Conservation (phyloP, 2,797 vertebrate species). For the Centroberyx gerrardi region DNA sequence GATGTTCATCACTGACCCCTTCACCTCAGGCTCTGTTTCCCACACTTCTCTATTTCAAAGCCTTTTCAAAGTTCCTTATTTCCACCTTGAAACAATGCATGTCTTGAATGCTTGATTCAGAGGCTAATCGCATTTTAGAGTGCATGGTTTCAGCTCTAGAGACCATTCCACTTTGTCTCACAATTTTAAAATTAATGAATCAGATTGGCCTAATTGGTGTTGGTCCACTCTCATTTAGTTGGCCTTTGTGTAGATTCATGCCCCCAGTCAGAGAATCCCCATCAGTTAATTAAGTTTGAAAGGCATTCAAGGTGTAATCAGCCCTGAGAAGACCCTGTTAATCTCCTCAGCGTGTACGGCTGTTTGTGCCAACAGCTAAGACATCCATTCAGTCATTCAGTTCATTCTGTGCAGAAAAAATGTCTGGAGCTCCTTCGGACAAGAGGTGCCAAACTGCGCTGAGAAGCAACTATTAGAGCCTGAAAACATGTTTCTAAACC, state of each 20-base stretch:
- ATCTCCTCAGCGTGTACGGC: constrained; percentile 3
- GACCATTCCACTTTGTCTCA: constrained; percentile 13
- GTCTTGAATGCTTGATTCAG: constrained; percentile 20
- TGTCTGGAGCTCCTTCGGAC: too few relatives aligned
- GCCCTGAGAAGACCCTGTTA: constrained; percentile 40
- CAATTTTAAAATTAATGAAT: constrained; percentile 25
- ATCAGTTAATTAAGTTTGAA: constrained; percentile 50
- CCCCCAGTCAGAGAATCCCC: constrained; percentile 15
- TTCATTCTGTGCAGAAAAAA: too few relatives aligned
- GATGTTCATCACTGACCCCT: not conserved
- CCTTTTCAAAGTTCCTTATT: constrained; percentile 9
- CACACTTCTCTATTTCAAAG: constrained; percentile 4
- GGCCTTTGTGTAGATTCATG: constrained; percentile 39
- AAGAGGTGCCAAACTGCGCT: too few relatives aligned
- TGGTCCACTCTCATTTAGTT: constrained; percentile 12
- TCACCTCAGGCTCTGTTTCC: not conserved
- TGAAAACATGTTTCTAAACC: too few relatives aligned
- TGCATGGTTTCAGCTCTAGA: not conserved
- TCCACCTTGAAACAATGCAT: constrained; percentile 15
- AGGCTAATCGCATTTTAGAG: constrained; percentile 9
- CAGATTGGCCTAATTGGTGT: constrained; percentile 33
- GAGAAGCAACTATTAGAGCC: too few relatives aligned
- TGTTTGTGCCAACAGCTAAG: constrained; percentile 9
- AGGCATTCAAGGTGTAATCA: constrained; percentile 37
- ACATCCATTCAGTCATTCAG: constrained; percentile 7